These are phyloP conservation scores for Junco hyemalis DNA, from an alignment of 2,113 vertebrate genomes.

Conservation along the genomic window DNA sequence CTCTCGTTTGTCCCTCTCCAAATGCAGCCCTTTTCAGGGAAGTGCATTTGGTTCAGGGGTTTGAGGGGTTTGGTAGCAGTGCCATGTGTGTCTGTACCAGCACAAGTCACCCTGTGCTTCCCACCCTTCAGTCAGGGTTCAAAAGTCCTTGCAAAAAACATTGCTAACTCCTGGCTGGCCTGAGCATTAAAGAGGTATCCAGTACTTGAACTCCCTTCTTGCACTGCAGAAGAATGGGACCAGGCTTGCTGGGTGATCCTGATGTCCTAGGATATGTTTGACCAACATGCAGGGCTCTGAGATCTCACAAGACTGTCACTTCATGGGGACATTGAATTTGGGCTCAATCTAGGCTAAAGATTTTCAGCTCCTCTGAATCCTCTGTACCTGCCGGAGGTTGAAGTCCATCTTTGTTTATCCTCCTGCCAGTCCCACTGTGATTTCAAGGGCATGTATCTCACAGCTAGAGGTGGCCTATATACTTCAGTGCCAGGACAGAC, in stretches of 20 bases:
- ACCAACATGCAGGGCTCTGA: neutral
- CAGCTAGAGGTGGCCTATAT: slow-evolving; percentile 7
- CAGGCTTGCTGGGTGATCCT: neutral
- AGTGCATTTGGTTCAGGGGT: neutral
- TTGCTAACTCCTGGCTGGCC: neutral
- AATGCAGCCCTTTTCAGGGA: neutral
- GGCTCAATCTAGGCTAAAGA: neutral
- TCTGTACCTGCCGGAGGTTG: neutral
- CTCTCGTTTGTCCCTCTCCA: neutral
- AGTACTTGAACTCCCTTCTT: neutral
- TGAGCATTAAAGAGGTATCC: neutral
- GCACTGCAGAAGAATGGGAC: neutral
- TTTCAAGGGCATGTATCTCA: slow-evolving; percentile 26
- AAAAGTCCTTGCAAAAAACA: neutral
- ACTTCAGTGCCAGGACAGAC: neutral
- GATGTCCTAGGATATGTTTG: neutral
- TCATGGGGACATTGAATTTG: neutral
- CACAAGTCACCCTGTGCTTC: neutral
- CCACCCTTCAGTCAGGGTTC: neutral
- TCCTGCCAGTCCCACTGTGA: neutral
- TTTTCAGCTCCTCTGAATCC: neutral
- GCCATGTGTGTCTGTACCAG: neutral
- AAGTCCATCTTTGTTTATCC: neutral
- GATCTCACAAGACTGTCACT: neutral
- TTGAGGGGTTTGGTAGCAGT: neutral